Evolutionary conservation across 2,797 vertebrate genomes (phyloP).

Genomic region (Xyrichtys novacula): DNA sequence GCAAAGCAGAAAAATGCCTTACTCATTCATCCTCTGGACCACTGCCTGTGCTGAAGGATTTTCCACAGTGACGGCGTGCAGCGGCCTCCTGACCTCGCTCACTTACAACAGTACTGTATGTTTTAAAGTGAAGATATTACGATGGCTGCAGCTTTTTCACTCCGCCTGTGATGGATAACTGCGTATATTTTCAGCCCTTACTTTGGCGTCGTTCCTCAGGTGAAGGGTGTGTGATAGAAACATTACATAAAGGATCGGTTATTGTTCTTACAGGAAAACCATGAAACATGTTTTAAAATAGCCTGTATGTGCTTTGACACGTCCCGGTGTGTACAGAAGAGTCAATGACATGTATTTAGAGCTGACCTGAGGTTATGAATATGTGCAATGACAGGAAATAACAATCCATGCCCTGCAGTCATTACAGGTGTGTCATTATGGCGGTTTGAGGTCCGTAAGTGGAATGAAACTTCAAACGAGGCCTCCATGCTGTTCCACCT

Average conservation of each 20-base stretch:
- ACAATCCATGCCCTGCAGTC: slow-evolving; percentile 6
- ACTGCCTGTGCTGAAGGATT: neutral
- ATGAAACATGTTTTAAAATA: neutral
- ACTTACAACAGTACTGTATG: neutral
- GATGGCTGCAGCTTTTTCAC: no score
- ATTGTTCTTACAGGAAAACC: neutral
- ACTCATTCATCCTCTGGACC: slow-evolving; percentile 1
- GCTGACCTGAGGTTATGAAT: slow-evolving; percentile 7
- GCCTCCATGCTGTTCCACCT: no score
- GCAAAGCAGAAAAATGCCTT: slow-evolving; percentile 6
- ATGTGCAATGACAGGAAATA: slow-evolving; percentile 11
- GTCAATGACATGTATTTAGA: slow-evolving; percentile 5
- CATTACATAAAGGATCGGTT: neutral
- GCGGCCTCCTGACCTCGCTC: slow-evolving; percentile 8
- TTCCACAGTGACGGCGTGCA: neutral
- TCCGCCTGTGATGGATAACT: no score
- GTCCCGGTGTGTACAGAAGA: slow-evolving; percentile 1
- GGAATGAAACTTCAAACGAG: neutral
- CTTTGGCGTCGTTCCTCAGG: no score
- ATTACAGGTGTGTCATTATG: neutral
- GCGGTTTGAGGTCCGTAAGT: neutral
- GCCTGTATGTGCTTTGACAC: slow-evolving; percentile 5
- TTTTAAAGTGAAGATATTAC: no score
- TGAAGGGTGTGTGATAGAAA: no score
- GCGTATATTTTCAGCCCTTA: no score